Base-by-base conservation (phyloP, 2,888 invertebrate genomes). In the Caenorhabditis sp. region DNA sequence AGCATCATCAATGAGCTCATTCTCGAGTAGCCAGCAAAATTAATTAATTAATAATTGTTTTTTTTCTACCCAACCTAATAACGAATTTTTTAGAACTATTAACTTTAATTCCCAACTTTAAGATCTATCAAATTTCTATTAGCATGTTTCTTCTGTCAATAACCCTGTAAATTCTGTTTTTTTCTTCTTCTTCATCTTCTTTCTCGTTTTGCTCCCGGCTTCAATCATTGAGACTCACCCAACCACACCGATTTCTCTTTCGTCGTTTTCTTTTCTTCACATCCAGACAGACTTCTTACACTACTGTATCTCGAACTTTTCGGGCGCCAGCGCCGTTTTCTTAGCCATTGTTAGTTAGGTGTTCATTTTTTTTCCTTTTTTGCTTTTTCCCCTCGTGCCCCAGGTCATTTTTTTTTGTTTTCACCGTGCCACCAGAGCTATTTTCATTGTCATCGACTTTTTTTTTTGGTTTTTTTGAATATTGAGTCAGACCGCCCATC, bases 1-100 rank as follows among this genome's bases (percentile, higher is more conserved):
- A 89, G 89, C 70, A 88, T 91, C 70, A 88, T 89, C 77, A 87
- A 86, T 77, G 74, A 83, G 50, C 70, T 86, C 62, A 83, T 86
- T 26, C 31, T 66, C 21, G 62, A 62, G 37, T 31, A 64, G 21
- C n/a, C n/a, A 36, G 26, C 14, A n/a, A 24, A 31, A 27, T 12
- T 6, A 5, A 21, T 17, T 27, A 57, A 2, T 14, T 12, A 3
- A 12, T 3, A 10, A 17, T 12, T 26, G 23, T 26, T 27, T 55
- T 26, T 55, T 55, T 55, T 26, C 3, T 55, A 26, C 14, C 27
- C 1, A 24, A 26, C 17, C 10, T 17, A 10, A n/a, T 55, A 26
- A 55, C 10, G 14, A 8, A 23, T 53, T 55, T 55, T 55, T 55
- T 26, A 23, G n/a, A n/a, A 17, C 50, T 50, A 17, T 4, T 17